A percentile compares a stretch with the other conserved stretches of the same genome.
Conservation (phyloP, 2,113 vertebrate genomes). For the zebrafish (Danio rerio) region DNA sequence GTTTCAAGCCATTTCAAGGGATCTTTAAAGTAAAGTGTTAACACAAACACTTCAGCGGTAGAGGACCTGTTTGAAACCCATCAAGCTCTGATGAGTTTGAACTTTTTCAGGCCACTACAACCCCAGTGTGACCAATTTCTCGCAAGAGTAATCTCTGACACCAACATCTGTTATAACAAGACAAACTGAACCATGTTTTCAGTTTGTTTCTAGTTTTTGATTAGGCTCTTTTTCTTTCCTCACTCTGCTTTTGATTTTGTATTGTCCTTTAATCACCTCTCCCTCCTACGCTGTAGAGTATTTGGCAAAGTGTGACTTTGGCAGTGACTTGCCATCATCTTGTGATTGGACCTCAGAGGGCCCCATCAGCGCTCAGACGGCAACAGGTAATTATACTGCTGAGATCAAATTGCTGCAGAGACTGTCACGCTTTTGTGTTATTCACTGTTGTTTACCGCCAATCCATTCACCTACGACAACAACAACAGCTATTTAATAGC, state of each 20-base stretch:
- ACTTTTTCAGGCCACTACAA: slow-evolving; percentile 4
- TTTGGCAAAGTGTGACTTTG: slow-evolving; percentile 79
- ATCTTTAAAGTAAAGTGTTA: not conserved
- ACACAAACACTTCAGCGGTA: not conserved
- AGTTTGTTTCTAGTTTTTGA: not conserved
- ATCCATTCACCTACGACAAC: slow-evolving; percentile 12
- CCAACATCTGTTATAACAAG: slow-evolving; percentile 21
- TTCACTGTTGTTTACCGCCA: not conserved
- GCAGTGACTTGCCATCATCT: slow-evolving; percentile 67
- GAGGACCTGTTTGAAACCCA: not conserved
- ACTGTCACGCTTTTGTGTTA: not conserved
- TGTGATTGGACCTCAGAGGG: slow-evolving; percentile 81
- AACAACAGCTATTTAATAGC: slow-evolving; percentile 15
- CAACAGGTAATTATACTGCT: slow-evolving; percentile 69
- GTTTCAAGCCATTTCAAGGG: too few species aligned
- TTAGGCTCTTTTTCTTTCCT: not conserved
- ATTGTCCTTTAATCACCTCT: slow-evolving; percentile 28
- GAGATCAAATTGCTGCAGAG: slow-evolving; percentile 1
- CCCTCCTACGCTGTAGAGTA: slow-evolving; percentile 71
- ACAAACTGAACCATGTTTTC: slow-evolving; percentile 16
- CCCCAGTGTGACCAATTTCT: slow-evolving; percentile 43
- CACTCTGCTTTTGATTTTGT: not conserved
- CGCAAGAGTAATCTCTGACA: slow-evolving; percentile 44
- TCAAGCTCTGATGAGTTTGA: not conserved
- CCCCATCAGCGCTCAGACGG: slow-evolving; percentile 68